Evolutionary conservation across 2,888 invertebrate genomes (phyloP).

Genomic region (Chouioia cunea): DNA sequence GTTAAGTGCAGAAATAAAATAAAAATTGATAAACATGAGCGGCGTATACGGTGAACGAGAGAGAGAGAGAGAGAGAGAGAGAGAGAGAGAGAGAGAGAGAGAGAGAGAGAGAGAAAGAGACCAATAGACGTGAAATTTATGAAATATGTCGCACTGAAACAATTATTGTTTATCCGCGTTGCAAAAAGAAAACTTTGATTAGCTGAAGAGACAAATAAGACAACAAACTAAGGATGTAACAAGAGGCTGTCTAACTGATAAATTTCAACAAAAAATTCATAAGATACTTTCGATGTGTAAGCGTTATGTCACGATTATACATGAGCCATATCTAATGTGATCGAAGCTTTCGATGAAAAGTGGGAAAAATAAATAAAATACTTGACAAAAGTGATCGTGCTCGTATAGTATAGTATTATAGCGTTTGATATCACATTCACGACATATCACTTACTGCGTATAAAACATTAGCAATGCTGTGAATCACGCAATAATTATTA

Average conservation of each 20-base stretch:
- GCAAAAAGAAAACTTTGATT: not conserved
- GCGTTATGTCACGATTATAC: conserved; percentile 33
- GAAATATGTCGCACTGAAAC: not conserved
- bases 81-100: conserved; percentile 21
- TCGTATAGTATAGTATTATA: conserved; percentile 11
- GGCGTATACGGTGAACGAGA: conserved; percentile 40
- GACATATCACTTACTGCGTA: conserved; percentile 37
- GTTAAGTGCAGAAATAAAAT: conserved; percentile 58
- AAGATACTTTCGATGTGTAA: conserved; percentile 13
- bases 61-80: conserved; percentile 19
- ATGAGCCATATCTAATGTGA: conserved; percentile 29
- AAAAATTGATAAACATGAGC: conserved; percentile 46
- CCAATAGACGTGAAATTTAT: no score
- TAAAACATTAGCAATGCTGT: conserved; percentile 38
- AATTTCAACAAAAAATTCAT: conserved; percentile 9
- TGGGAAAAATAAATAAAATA: conserved; percentile 37
- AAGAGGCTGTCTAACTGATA: conserved; percentile 13
- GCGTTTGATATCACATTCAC: conserved; percentile 32
- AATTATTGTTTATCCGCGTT: not conserved
- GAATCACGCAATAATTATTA: conserved; percentile 43
- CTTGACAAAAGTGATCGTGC: conserved; percentile 43
- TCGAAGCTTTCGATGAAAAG: conserved; percentile 41
- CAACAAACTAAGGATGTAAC: conserved; percentile 5
- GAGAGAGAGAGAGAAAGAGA: conserved; percentile 15
- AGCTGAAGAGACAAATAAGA: not conserved